phyloP scores from a whole-genome alignment of 2,113 vertebrate species.

The Cryptotis parvus region DNA sequence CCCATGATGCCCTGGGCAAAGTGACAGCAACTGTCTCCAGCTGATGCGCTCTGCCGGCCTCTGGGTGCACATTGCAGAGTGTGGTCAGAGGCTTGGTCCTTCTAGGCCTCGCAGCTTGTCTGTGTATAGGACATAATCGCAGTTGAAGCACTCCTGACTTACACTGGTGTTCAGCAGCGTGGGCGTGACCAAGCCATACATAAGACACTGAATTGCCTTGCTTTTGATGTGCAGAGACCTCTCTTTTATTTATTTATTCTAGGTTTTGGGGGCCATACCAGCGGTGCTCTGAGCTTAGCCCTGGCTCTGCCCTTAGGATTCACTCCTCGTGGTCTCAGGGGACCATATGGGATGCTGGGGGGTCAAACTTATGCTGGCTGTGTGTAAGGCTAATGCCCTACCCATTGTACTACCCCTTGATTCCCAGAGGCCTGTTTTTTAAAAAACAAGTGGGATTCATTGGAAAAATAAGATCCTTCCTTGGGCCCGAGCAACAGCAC shows the following conservation, averaged over 20 bases:
- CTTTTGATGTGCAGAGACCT: conserved; percentile 34
- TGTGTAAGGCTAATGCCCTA: no score
- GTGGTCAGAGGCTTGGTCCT: conserved; percentile 11
- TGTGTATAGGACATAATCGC: conserved; percentile 60
- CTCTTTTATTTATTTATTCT: background rate
- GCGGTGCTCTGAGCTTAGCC: no score
- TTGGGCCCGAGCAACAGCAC: no score
- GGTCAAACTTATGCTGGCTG: no score
- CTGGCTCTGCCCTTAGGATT: no score
- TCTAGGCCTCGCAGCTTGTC: conserved; percentile 4
- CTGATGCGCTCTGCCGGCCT: background rate
- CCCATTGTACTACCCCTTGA: no score
- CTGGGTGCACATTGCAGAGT: conserved; percentile 6
- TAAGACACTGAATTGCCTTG: conserved; percentile 49
- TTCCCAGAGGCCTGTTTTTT: conserved; percentile 14
- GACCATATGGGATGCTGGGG: no score
- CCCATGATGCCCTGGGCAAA: background rate
- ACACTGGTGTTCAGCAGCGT: conserved; percentile 1
- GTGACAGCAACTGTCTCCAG: background rate
- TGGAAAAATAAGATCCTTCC: conserved; percentile 64
- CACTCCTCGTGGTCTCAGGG: no score
- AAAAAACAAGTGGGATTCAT: conserved; percentile 52
- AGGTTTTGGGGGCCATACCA: no score
- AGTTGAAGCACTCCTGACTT: conserved; percentile 64
- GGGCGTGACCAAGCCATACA: conserved; percentile 72